phyloP scores from a whole-genome alignment of 1,140 invertebrate species.

The Bombus confusus region DNA sequence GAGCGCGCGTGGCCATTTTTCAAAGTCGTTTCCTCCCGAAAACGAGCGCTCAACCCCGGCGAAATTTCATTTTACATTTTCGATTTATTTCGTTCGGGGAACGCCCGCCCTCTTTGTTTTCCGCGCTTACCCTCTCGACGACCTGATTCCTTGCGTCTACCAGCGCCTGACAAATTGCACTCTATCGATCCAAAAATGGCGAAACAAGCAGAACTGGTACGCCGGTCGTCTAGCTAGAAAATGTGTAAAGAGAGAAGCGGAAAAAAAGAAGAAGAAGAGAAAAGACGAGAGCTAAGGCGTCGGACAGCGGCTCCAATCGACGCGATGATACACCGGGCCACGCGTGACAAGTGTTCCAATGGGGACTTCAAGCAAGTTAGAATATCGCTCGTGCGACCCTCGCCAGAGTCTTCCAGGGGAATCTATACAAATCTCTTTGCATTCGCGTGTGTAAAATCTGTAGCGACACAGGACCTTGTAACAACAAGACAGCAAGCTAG shows the following conservation, averaged over 20 bases:
- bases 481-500: no score
- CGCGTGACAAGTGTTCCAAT: not conserved
- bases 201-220: no score
- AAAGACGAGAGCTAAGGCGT: not conserved
- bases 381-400: not conserved
- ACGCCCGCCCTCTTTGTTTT: not conserved
- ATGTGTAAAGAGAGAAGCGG: not conserved
- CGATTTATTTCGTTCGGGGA: slow-evolving; percentile 14
- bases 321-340: not conserved
- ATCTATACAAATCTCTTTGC: not conserved
- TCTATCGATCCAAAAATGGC: not conserved
- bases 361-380: not conserved
- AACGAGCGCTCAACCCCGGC: not conserved
- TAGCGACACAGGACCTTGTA: no score
- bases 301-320: not conserved
- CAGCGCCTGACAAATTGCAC: not conserved
- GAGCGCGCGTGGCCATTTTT: not conserved
- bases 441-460: not conserved
- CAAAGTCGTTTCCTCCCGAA: slow-evolving; percentile 8
- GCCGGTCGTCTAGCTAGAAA: no score
- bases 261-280: not conserved
- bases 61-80: slow-evolving; percentile 27
- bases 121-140: not conserved
- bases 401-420: not conserved
- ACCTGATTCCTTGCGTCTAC: not conserved